phyloP scores from a whole-genome alignment of 2,797 vertebrate genomes.

The Falco novaeseelandiae region DNA sequence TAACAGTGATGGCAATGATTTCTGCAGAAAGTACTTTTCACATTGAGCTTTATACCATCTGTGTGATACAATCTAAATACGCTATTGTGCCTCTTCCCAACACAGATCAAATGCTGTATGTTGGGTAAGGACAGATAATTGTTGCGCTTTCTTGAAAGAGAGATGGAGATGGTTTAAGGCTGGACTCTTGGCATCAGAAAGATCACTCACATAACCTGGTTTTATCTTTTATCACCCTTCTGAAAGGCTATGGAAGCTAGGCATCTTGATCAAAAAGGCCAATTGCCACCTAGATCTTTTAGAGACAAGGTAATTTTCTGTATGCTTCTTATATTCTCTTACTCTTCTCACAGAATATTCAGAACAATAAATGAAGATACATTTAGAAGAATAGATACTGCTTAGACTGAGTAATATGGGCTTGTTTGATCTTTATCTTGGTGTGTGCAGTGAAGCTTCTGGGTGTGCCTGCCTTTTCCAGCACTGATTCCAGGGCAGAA shows the following conservation, averaged over 20 bases:
- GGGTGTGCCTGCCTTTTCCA: neutral
- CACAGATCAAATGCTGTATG: neutral
- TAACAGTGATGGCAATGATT: neutral
- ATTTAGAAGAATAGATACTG: neutral
- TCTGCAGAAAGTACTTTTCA: neutral
- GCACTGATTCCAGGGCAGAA: neutral
- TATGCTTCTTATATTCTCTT: neutral
- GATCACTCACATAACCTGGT: neutral
- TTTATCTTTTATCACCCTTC: neutral
- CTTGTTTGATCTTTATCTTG: neutral
- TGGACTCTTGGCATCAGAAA: neutral
- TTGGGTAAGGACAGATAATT: neutral
- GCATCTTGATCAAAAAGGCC: neutral
- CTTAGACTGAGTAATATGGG: neutral
- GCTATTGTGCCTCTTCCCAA: neutral
- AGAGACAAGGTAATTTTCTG: neutral
- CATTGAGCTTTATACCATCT: accelerated
- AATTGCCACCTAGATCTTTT: neutral
- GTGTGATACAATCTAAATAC: neutral
- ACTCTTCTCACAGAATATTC: neutral
- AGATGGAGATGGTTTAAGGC: neutral
- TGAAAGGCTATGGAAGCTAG: neutral
- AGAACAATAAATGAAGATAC: neutral
- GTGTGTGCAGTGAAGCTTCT: neutral
- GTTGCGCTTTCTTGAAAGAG: neutral